Evolutionary conservation across 2,888 invertebrate genomes (phyloP), one percentile per base, ranked within the genome.

Genomic region (Cryptocephalus moraei): DNA sequence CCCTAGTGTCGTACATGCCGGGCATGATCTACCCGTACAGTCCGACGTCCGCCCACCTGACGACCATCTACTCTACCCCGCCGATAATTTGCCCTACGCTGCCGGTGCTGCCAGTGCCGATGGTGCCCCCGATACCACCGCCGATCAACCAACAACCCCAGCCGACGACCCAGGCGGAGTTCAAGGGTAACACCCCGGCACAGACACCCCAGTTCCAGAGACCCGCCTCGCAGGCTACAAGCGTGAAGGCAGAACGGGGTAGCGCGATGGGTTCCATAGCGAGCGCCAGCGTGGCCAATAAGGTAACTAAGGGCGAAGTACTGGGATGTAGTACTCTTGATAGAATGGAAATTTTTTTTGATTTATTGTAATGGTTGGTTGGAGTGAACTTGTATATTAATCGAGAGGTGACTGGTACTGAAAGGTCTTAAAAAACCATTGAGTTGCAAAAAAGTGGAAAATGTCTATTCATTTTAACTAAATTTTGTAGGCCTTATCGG

Each of bases 51-150:
- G 41, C 4, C n/a, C 9, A 9, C 2, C 36, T 32, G 9, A 9
- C 41, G 13, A 33, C 75, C n/a, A 59, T 78, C 36, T 74, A 75
- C 54, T 67, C 71, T 1, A 70, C 75, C 1, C 61, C 75, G 0
- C 76, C 81, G 1, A 74, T 83, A 58, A 73, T 85, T 68, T 85
- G 83, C 60, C 75, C 81, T 13, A 75, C 84, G 48, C 51, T 73
- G 42, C 64, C 71, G 4, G 62, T 71, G 50, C 50, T 68, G 10
- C 64, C 66, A 1, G 54, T 67, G 13, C 62, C 69, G 9, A 44
- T 67, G 38, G 54, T 63, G 1, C 61, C 61, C 14, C 55, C 57
- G 33, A 52, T 61, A 12, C 41, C 63, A 2, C 47, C 54, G 9
- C 14, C 43, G 8, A 39, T 32, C 6, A 41, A 33, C 13, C 32